Percentiles rank a stretch among this genome's conserved stretches.
These are phyloP conservation scores for Bucorvus abyssinicus DNA, from an alignment of 2,797 vertebrate species.

Conservation along the genomic window DNA sequence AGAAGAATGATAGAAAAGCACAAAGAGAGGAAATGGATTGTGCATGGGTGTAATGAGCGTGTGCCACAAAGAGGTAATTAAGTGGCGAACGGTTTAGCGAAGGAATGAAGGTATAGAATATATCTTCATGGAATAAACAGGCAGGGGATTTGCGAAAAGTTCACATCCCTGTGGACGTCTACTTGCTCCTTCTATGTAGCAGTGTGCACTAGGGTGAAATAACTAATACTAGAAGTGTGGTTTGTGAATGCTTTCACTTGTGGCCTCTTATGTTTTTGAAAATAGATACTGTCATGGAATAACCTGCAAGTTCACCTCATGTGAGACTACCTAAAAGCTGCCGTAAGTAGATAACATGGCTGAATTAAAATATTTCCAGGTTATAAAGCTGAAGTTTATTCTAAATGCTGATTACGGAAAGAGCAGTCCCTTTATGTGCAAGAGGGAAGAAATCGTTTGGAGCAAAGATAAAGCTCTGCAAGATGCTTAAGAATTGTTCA, in stretches of 20 bases:
- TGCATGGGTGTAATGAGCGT: not conserved
- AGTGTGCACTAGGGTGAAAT: not conserved
- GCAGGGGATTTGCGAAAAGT: not conserved
- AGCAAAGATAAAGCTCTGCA: not conserved
- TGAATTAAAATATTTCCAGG: not conserved
- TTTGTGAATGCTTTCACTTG: not conserved
- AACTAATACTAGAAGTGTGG: not conserved
- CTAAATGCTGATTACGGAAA: not conserved
- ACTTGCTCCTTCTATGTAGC: not conserved
- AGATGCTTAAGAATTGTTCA: not conserved
- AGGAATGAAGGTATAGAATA: not conserved
- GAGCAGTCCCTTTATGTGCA: not conserved
- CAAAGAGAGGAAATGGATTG: not conserved
- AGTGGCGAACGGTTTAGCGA: not conserved
- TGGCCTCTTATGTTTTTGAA: not conserved
- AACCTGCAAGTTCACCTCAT: not conserved
- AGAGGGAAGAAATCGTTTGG: not conserved
- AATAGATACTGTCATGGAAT: not conserved
- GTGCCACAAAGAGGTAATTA: not conserved
- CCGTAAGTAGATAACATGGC: not conserved
- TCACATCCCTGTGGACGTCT: not conserved
- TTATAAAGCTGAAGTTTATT: not conserved
- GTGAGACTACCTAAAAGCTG: not conserved
- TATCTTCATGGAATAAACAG: not conserved
- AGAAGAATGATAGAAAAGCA: not conserved